Conservation (phyloP, 2,888 invertebrate species). For the Caenorhabditis macrosperma region DNA sequence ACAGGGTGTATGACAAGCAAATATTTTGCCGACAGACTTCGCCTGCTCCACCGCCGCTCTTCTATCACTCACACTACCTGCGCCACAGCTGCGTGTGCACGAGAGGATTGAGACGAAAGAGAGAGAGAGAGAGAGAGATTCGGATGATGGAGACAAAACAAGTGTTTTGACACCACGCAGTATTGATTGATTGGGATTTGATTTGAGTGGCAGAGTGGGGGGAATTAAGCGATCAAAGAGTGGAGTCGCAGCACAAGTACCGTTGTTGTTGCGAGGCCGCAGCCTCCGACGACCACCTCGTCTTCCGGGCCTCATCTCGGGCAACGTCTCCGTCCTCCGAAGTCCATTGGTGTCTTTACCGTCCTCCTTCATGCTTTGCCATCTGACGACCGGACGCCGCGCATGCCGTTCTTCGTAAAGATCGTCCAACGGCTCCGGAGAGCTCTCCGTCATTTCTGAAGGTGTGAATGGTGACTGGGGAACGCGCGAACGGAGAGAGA, state of each 20-base stretch:
- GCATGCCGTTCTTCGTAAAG: slow-evolving; percentile 53
- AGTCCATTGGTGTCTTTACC: slow-evolving; percentile 56
- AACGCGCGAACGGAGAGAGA: not conserved
- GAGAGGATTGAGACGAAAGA: slow-evolving; percentile 1
- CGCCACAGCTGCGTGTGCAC: slow-evolving; percentile 37
- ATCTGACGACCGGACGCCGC: slow-evolving; percentile 64
- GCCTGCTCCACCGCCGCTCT: slow-evolving; percentile 5
- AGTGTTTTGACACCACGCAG: slow-evolving; percentile 42
- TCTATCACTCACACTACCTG: slow-evolving; percentile 42
- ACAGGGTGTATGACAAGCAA: slow-evolving; percentile 55
- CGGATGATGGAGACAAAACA: slow-evolving; percentile 35
- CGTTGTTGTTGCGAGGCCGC: slow-evolving; percentile 48
- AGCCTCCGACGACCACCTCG: slow-evolving; percentile 28
- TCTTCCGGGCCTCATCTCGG: slow-evolving; percentile 47
- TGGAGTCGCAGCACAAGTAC: too few species aligned
- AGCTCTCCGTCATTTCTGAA: slow-evolving; percentile 65
- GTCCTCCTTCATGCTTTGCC: slow-evolving; percentile 65
- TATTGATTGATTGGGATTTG: slow-evolving; percentile 48
- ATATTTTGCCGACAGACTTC: slow-evolving; percentile 38
- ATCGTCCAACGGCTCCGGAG: slow-evolving; percentile 69
- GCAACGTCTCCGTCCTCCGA: slow-evolving; percentile 62
- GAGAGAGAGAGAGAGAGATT: slow-evolving; percentile 16
- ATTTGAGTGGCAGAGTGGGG: slow-evolving; percentile 15
- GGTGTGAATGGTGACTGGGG: too few species aligned
- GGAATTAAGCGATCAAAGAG: slow-evolving; percentile 1